Evolutionary conservation across 2,888 invertebrate species (phyloP), one percentile per base, ranked within the genome.

Genomic region (Gibbula magus): DNA sequence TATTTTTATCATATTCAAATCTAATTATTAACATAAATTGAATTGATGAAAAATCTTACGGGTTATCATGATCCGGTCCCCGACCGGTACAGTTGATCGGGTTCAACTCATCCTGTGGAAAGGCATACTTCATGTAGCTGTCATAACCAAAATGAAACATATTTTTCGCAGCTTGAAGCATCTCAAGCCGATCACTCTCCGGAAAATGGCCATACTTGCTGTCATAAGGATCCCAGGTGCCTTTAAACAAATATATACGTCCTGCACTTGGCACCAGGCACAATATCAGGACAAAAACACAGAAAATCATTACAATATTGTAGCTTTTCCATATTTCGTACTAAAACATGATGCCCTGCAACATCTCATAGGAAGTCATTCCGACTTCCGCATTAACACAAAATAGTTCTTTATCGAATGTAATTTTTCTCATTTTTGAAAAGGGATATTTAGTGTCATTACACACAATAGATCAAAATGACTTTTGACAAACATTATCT

Each of bases 121-220:
- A 95, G 0, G 95, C 95, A 91, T 95, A 92, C 85, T 93, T 93
- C 94, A 95, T 94, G 91, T 95, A 95, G 88, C 93, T 95, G 87
- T 95, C 94, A 89, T 95, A 95, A 2, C 94, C 94, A 90, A 94
- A 94, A 84, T 94, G 92, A 90, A 95, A 95, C 94, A 94, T 94
- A 81, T 94, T 91, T 82, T 91, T 92, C 25, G 94, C 93, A 84
- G 93, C 93, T 51, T 91, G 86, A 45, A 89, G 80, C 82, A 90
- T 91, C 81, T 90, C 86, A 25, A 90, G 79, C 53, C 92, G 77
- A 56, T 92, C 90, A n/a, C 78, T 82, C 86, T 93, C 91, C 10
- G 91, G 88, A 81, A 93, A 92, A 51, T 88, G 83, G n/a, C 89
- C 88, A 86, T 91, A 92, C 84, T 91, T 90, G 22, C 81, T 83